phyloP scores from a whole-genome alignment of 1,140 invertebrate genomes.

The Atta cephalotes region DNA sequence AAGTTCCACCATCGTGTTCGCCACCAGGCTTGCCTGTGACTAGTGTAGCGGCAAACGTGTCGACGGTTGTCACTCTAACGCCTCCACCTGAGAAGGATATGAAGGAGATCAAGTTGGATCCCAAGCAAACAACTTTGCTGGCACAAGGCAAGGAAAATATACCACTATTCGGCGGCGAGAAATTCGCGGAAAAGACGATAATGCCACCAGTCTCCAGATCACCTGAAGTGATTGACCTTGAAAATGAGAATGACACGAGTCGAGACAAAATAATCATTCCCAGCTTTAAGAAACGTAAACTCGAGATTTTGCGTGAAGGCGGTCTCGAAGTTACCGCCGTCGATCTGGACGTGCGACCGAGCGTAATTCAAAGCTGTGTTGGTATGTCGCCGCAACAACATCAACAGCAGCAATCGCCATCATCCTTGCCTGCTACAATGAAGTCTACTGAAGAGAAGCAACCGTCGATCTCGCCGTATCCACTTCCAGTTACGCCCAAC shows the following conservation, averaged over 20 bases:
- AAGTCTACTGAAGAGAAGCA: constrained; percentile 76
- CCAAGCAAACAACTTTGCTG: constrained; percentile 83
- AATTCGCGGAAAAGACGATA: constrained; percentile 80
- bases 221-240: constrained; percentile 89
- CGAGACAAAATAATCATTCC: constrained; percentile 84
- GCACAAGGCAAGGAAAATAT: constrained; percentile 88
- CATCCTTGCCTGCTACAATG: constrained; percentile 74
- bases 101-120: constrained; percentile 83
- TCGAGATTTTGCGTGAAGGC: constrained; percentile 91
- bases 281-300: constrained; percentile 89
- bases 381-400: constrained; percentile 60
- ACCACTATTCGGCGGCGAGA: constrained; percentile 83
- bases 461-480: constrained; percentile 63
- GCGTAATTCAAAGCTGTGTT: constrained; percentile 77
- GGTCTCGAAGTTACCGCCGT: constrained; percentile 91
- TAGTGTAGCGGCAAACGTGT: constrained; percentile 82
- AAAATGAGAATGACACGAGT: constrained; percentile 84
- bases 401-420: constrained; percentile 75
- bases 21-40: constrained; percentile 78
- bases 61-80: constrained; percentile 82
- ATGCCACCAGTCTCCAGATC: constrained; percentile 83
- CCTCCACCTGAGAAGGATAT: constrained; percentile 84
- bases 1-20: constrained; percentile 79
- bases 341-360: constrained; percentile 79
- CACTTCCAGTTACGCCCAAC: constrained; percentile 68